Evolutionary conservation across 2,113 vertebrate genomes (phyloP).

Genomic region (Brachypteracias leptosomus): DNA sequence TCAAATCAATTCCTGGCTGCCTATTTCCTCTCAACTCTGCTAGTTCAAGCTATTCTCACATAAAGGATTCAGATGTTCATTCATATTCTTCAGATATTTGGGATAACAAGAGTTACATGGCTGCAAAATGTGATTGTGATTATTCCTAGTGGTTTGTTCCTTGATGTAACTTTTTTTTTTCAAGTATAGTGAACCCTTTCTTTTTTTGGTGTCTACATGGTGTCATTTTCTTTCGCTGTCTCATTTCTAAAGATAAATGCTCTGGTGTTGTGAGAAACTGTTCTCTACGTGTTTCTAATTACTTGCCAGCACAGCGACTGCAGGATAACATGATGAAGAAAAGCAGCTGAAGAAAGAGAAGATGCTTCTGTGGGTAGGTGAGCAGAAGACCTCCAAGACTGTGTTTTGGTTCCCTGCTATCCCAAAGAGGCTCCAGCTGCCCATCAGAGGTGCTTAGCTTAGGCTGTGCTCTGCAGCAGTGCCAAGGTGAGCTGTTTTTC

Average conservation of each 20-base stretch:
- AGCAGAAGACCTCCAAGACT: background rate
- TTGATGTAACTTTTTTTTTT: background rate
- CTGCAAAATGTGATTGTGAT: background rate
- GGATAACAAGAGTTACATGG: background rate
- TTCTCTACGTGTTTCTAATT: background rate
- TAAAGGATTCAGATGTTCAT: background rate
- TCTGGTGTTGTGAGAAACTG: background rate
- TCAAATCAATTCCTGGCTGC: background rate
- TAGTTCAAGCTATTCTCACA: background rate
- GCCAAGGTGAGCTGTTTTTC: background rate
- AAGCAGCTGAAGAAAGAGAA: background rate
- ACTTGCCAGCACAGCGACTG: background rate
- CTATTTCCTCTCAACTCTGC: background rate
- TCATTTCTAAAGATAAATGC: background rate
- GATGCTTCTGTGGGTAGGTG: background rate
- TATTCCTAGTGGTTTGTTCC: background rate
- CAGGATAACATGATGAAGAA: background rate
- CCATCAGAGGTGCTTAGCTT: background rate
- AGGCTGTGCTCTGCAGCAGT: background rate
- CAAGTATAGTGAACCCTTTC: background rate
- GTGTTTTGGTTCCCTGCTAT: background rate
- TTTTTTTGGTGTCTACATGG: background rate
- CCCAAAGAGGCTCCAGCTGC: background rate
- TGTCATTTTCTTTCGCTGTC: background rate
- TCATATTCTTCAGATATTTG: background rate